Percentiles rank a stretch among this genome's conserved stretches.
Conservation (phyloP, 2,888 invertebrate genomes). For the Hanleya hanleyi region DNA sequence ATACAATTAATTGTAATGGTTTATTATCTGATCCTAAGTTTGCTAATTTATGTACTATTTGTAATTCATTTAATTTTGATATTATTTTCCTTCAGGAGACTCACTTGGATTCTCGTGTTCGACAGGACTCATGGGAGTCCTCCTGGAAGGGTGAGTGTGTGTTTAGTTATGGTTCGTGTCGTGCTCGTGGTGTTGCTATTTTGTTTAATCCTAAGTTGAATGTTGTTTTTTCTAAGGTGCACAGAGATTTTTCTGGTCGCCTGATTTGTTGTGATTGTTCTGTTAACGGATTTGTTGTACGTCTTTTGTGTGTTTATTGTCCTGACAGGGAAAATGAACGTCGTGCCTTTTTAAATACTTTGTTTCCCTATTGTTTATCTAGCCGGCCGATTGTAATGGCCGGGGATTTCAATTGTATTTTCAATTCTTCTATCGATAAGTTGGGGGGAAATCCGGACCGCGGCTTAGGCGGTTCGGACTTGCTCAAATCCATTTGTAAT, state of each 20-base stretch:
- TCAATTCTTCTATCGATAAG: background rate
- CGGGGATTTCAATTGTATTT: too few relatives aligned
- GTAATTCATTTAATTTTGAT: background rate
- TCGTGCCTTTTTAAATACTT: background rate
- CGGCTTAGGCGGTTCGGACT: background rate
- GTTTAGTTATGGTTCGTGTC: background rate
- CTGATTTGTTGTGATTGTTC: background rate
- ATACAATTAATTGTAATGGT: background rate
- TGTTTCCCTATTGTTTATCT: background rate
- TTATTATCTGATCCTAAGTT: background rate
- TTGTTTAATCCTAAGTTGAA: background rate
- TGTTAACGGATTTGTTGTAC: background rate
- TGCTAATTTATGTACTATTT: background rate
- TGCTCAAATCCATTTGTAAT: background rate
- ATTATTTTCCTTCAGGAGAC: background rate
- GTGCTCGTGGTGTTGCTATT: background rate
- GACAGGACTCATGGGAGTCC: background rate
- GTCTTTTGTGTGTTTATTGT: background rate
- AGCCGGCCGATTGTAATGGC: background rate
- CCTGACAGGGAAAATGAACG: background rate
- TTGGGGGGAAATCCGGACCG: background rate
- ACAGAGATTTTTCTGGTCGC: background rate
- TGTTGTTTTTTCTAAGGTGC: background rate
- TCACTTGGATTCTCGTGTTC: background rate
- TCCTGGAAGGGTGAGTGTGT: background rate